Evolutionary conservation across 2,113 vertebrate genomes (phyloP), one percentile per base, ranked within the genome.

Genomic region (Corythornis vintsioides): DNA sequence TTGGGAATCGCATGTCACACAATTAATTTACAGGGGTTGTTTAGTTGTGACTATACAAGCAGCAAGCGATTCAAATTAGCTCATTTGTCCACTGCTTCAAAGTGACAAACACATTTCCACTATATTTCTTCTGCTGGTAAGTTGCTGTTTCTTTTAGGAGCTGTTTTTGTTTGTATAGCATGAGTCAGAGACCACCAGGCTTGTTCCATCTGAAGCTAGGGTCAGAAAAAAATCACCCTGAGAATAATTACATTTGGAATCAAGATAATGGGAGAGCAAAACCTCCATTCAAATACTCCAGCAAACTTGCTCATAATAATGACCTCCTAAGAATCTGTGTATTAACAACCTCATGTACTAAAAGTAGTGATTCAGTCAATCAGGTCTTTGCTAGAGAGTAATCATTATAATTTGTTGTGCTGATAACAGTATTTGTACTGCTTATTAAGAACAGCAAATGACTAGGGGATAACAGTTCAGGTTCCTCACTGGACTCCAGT

Each of bases 181-280:
- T 94, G 87, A 96, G 92, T 96, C 96, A 96, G 94, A 88, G 94
- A 96, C 95, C 94, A 96, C 95, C 94, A 91, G 60, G 81, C 64
- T 92, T 74, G 95, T 52, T 96, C 78, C 89, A 88, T 90, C 78
- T 93, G 75, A 96, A 88, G 40, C 61, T 10, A 33, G 40, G 82
- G 91, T 91, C 87, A 95, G 64, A 40, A 92, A 93, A 93, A 90
- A 93, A 60, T 13, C 84, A 92, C 82, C 60, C 72, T 60, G 71
- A 82, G 82, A 92, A 91, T 93, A 89, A 91, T 38, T 92, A 88
- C 72, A 56, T 89, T 91, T 92, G 91, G 81, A 92, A 85, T 67
- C 67, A 88, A 83, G 91, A 80, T 91, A 94, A 89, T 65, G 52
- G 87, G 29, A 86, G 52, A 87, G 87, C 25, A 89, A 57, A 90